Evolutionary conservation across 2,888 invertebrate species (phyloP).

Genomic region (Drosophila austrosaltans): DNA sequence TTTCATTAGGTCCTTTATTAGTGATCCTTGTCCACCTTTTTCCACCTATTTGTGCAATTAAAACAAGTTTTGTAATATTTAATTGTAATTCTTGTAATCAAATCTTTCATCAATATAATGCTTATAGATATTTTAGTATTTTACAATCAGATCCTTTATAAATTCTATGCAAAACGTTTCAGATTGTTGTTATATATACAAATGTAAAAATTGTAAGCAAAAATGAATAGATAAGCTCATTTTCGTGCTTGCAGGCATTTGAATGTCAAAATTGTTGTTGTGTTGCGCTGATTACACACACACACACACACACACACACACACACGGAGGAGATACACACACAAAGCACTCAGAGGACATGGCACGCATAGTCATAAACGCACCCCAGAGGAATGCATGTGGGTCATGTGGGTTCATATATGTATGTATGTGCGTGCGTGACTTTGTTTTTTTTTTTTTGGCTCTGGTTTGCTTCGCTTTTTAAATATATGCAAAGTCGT

Average conservation of each 20-base stretch:
- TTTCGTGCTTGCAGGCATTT: slow-evolving; percentile 10
- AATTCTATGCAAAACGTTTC: neutral
- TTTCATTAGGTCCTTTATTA: no score
- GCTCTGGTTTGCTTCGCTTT: slow-evolving; percentile 10
- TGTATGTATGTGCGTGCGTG: neutral
- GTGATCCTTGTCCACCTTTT: no score
- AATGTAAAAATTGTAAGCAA: slow-evolving; percentile 1
- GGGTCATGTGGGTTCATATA: neutral
- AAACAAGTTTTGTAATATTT: no score
- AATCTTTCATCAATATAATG: no score
- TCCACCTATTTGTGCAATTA: no score
- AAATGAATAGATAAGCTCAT: neutral
- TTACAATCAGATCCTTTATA: no score
- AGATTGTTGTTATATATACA: neutral
- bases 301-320: neutral
- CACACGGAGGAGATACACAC: neutral
- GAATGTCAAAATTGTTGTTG: slow-evolving; percentile 6
- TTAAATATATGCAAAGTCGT: slow-evolving; percentile 59
- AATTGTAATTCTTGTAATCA: no score
- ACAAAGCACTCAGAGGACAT: slow-evolving; percentile 5
- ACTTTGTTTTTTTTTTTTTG: slow-evolving; percentile 7
- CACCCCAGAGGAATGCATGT: slow-evolving; percentile 4
- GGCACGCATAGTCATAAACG: slow-evolving; percentile 11
- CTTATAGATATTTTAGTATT: no score
- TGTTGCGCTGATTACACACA: slow-evolving; percentile 1